Conservation (phyloP, 2,113 vertebrate species). For the Sylvilagus bachmani region DNA sequence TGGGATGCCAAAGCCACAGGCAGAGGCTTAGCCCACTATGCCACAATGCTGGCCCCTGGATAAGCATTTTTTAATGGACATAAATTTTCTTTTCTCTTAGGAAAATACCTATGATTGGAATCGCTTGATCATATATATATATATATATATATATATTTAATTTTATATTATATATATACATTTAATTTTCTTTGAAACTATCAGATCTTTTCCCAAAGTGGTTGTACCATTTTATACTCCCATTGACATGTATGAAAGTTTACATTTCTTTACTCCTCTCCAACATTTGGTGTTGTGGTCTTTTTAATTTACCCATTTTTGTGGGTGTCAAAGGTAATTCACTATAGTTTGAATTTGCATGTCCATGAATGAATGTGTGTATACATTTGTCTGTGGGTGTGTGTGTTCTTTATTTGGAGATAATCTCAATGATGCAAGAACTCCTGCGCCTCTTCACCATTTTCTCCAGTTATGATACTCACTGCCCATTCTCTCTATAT, state of each 20-base stretch:
- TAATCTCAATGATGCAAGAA: not conserved
- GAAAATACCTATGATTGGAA: not conserved
- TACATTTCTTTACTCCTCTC: not conserved
- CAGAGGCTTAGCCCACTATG: too few relatives aligned
- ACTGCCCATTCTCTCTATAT: not conserved
- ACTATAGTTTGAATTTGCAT: not conserved
- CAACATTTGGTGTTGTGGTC: not conserved
- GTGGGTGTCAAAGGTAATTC: not conserved
- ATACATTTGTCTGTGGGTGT: not conserved
- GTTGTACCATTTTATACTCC: not conserved
- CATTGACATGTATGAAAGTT: not conserved
- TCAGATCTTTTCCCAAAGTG: not conserved
- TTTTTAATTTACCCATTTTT: not conserved
- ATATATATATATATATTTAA: too few relatives aligned
- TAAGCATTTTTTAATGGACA: not conserved
- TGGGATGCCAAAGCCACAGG: too few relatives aligned
- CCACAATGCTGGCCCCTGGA: too few relatives aligned
- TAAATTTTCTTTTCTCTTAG: not conserved
- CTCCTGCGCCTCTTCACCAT: too few relatives aligned
- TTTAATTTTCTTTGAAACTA: not conserved
- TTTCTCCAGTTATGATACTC: not conserved
- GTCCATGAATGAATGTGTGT: not conserved
- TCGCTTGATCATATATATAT: not conserved
- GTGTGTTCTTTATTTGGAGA: not conserved
- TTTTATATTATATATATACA: too few relatives aligned